These are phyloP conservation scores for Cheilinus undulatus DNA, from an alignment of 2,113 vertebrate species.

Conservation along the genomic window DNA sequence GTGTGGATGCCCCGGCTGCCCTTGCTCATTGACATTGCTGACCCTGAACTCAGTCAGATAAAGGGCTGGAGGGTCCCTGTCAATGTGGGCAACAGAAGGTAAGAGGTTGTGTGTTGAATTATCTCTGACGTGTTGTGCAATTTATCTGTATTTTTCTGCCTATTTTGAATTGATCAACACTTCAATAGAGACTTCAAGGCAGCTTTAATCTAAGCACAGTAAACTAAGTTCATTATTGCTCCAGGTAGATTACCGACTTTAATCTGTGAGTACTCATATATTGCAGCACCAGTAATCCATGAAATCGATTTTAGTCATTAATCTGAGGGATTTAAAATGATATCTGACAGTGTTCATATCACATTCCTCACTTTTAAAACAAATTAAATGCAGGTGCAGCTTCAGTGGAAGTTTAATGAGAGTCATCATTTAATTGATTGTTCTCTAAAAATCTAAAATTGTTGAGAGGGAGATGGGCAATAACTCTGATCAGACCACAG, in stretches of 20 bases:
- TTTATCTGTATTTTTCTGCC: neutral
- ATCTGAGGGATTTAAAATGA: conserved; percentile 18
- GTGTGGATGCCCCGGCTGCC: conserved; percentile 96
- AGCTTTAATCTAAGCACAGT: neutral
- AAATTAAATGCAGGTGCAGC: conserved; percentile 38
- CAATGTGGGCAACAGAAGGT: conserved; percentile 80
- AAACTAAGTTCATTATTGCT: neutral
- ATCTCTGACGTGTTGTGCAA: neutral
- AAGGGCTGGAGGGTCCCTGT: conserved; percentile 94
- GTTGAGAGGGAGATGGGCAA: conserved; percentile 39
- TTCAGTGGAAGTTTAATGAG: conserved; percentile 37
- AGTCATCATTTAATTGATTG: conserved; percentile 38
- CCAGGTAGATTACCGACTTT: neutral
- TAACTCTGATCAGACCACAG: conserved; percentile 32
- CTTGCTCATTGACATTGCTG: conserved; percentile 91
- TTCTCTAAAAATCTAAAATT: conserved; percentile 28
- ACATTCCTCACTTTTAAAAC: conserved; percentile 26
- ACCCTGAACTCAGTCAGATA: conserved; percentile 95
- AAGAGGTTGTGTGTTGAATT: neutral
- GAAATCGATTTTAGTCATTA: conserved; percentile 33
- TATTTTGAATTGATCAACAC: neutral
- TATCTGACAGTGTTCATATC: conserved; percentile 1
- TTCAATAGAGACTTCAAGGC: neutral
- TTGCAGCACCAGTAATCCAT: neutral
- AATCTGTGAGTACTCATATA: neutral